These are phyloP conservation scores for Channa striata DNA, from an alignment of 2,797 vertebrate species.

Conservation along the genomic window DNA sequence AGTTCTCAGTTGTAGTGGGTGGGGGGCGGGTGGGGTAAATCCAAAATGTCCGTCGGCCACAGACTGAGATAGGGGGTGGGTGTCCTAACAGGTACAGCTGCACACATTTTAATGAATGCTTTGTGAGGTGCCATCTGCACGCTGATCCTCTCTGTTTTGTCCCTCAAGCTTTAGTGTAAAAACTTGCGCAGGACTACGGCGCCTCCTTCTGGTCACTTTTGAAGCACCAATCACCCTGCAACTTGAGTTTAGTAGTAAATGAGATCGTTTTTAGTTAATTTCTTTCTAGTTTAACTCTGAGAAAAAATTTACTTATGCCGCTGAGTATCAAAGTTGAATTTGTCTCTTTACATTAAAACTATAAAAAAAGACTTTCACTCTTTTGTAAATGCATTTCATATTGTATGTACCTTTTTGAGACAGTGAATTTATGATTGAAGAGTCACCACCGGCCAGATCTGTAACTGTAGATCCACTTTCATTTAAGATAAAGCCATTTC, in stretches of 20 bases:
- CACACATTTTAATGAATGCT: slow-evolving; percentile 14
- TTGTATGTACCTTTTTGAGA: slow-evolving; percentile 1
- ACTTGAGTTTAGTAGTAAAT: not conserved
- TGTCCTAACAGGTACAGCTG: not conserved
- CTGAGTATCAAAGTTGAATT: not conserved
- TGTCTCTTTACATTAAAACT: slow-evolving; percentile 1
- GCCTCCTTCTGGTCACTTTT: slow-evolving; percentile 51
- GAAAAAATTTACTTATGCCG: slow-evolving; percentile 4
- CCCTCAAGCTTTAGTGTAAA: not conserved
- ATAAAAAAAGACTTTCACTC: not conserved
- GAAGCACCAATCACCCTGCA: slow-evolving; percentile 13
- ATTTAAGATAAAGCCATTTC: not conserved
- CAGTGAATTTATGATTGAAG: not conserved
- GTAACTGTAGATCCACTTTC: not conserved
- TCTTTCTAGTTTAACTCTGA: slow-evolving; percentile 15
- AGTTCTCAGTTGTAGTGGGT: not conserved
- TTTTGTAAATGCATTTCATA: slow-evolving; percentile 1
- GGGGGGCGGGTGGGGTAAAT: not conserved
- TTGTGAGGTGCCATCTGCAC: slow-evolving; percentile 6
- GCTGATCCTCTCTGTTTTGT: not conserved
- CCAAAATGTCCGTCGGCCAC: not conserved
- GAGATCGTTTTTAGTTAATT: slow-evolving; percentile 2
- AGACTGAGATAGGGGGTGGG: not conserved
- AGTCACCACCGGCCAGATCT: not conserved
- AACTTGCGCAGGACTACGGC: slow-evolving; percentile 22